Base-by-base conservation (phyloP, 2,113 vertebrate species). In the Meleagris gallopavo region DNA sequence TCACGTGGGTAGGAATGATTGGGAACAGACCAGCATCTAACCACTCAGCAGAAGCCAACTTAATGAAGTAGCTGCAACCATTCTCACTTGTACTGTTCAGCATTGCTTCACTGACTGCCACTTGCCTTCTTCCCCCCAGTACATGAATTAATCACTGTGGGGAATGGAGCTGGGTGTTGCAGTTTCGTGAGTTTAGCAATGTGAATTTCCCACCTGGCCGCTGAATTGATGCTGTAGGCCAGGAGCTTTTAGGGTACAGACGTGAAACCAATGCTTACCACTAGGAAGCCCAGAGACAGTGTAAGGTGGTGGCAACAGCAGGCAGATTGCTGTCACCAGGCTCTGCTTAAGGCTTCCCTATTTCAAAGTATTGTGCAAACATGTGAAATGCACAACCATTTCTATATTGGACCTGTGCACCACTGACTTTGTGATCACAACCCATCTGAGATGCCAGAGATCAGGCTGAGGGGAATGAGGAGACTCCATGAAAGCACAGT, bases 81-180 rank as follows among this genome's bases (percentile, higher is more conserved):
- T 83, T 86, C 69, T 70, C 66, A 61, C 54, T 88, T 9, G 2
- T 81, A 71, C 80, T 86, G 52, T 61, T 95, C 83, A 75, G 46
- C 48, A 86, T 86, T 81, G 75, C 72, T 93, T 90, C 82, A 71
- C 30, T 62, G 81, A 45, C 75, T 77, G 64, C 45, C 75, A 78
- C 52, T 22, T 29, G 34, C 21, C 20, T 81, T 86, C 65, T 92
- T 19, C 83, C 50, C 45, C 90, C 32, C 52, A 46, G 61, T 3
- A 2, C n/a, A 32, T 82, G 46, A 81, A 55, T 83, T 93, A 36
- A 43, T 86, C 54, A 25, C 0, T 7, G 32, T 30, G 8, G 17
- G 10, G 21, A 8, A 15, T 40, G 38, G 61, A 40, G 38, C 25
- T 19, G 25, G 38, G 25, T 29, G 61, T 46, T 81, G 52, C 34